These are phyloP conservation scores for Caenorhabditis elegans DNA, from an alignment of 1,140 invertebrate species.

Conservation along the genomic window DNA sequence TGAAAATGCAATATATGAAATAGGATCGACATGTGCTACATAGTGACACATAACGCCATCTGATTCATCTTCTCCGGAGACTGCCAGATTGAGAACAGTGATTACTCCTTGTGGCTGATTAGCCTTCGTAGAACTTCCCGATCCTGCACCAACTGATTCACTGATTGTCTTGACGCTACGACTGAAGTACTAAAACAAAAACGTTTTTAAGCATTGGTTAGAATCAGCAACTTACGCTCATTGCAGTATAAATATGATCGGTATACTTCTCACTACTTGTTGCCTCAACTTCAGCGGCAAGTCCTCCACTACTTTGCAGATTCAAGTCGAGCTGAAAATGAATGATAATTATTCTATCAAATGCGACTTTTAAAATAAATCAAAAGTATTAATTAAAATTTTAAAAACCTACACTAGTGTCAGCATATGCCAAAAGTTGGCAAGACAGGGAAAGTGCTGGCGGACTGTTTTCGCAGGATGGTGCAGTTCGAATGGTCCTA, in stretches of 20 bases:
- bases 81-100: constrained; percentile 81
- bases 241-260: not conserved
- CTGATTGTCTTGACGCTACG: constrained; percentile 76
- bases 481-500: constrained; percentile 78
- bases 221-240: not conserved
- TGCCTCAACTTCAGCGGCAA: not conserved
- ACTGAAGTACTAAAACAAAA: constrained; percentile 71
- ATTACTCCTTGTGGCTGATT: constrained; percentile 74
- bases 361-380: not conserved
- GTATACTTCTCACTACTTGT: not conserved
- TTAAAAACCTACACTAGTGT: constrained; percentile 71
- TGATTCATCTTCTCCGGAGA: constrained; percentile 68
- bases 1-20: constrained; percentile 88
- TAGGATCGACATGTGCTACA: constrained; percentile 83
- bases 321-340: not conserved
- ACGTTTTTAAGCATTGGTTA: not conserved
- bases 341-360: too few relatives aligned
- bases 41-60: constrained; percentile 79
- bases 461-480: constrained; percentile 57
- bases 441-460: constrained; percentile 86
- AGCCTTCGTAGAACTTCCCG: not conserved
- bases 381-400: too few relatives aligned
- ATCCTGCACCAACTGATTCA: constrained; percentile 78
- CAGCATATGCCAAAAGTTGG: constrained; percentile 76
- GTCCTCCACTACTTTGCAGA: constrained; percentile 1